A percentile compares a stretch with the other conserved stretches of the same genome.
Evolutionary conservation across 2,797 vertebrate genomes (phyloP).

Genomic region (Peromyscus attwateri): DNA sequence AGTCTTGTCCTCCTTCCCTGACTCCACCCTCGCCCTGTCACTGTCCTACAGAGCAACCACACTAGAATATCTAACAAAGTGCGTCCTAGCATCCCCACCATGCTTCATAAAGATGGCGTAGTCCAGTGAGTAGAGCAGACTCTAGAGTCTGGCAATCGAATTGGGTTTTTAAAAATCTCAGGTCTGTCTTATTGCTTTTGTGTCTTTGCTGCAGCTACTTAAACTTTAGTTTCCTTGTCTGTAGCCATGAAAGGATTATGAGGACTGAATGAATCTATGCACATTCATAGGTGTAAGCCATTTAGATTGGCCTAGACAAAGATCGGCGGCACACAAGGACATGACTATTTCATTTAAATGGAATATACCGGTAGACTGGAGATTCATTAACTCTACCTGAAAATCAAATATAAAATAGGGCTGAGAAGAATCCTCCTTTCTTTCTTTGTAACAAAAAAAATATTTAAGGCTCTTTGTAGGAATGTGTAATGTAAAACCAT

Average conservation of each 20-base stretch:
- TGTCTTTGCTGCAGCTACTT: neutral
- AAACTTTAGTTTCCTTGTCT: neutral
- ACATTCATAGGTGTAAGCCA: neutral
- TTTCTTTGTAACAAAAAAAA: neutral
- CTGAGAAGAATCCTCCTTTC: neutral
- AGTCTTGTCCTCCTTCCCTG: neutral
- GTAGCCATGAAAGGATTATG: neutral
- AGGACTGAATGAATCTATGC: neutral
- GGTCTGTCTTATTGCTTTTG: neutral
- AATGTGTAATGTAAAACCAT: neutral
- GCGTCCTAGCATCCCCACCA: neutral
- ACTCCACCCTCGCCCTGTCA: too few relatives aligned
- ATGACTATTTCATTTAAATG: neutral
- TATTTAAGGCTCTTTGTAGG: neutral
- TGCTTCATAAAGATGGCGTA: neutral
- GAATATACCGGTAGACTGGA: neutral
- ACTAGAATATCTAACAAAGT: neutral
- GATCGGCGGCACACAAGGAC: neutral
- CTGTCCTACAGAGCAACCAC: neutral
- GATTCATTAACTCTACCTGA: neutral
- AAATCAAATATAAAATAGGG: neutral
- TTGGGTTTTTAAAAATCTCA: neutral
- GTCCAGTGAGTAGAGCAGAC: neutral
- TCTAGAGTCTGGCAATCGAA: neutral
- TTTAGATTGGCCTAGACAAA: neutral